Evolutionary conservation across 2,797 vertebrate genomes (phyloP), one percentile per base, ranked within the genome.

Genomic region (Taenioides sp.): DNA sequence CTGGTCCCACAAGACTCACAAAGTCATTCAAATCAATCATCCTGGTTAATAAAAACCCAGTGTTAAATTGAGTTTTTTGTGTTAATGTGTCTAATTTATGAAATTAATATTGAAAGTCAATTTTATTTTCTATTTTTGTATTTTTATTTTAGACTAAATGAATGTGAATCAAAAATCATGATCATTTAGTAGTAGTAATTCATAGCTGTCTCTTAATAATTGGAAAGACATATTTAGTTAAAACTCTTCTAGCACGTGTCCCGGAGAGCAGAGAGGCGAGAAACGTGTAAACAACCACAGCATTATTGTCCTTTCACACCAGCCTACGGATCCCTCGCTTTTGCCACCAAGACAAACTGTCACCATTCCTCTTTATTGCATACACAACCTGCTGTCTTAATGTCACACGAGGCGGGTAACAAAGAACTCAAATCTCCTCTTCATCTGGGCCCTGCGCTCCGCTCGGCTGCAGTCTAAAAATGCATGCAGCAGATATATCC

Each of bases 281-380:
- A 77, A 84, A 81, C 6, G 83, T 84, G 84, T 78, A 87, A 86
- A 86, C 79, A 84, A 86, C 79, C 84, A 84, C 80, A 72, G 78
- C 63, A 67, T 79, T 83, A 75, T 75, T 88, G 80, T 83, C 80
- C 79, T 69, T 81, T 88, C 86, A 84, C 87, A 86, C 90, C 81
- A 86, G 76, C 86, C 88, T 84, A 88, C 86, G 58, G 83, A 72
- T 82, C 69, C 80, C 73, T 85, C 77, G 71, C 82, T 80, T 60
- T 63, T 78, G 83, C 81, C 78, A 76, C 78, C 40, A 34, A 79
- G 55, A 78, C 81, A 86, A 70, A 67, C 80, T 86, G 82, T 85
- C 80, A 80, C 67, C 14, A 0, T 58, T 84, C 69, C 73, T 65
- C 58, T 81, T 78, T 80, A 73, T 79, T 80, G 74, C 74, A 77